Conservation (phyloP, 1,140 invertebrate genomes). For the Brachionus paranguensis region DNA sequence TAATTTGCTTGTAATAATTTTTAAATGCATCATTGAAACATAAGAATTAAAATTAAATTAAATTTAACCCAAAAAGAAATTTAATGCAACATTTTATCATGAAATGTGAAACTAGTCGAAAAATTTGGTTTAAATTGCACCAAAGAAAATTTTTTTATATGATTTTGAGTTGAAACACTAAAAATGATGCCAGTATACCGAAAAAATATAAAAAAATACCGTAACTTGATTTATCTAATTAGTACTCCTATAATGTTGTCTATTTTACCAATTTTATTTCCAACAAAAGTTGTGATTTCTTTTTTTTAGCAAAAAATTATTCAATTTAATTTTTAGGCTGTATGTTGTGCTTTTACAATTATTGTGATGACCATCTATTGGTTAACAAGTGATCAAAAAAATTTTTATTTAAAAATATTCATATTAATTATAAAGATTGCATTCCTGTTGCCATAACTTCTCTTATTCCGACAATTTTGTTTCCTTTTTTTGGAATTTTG, state of each 20-base stretch:
- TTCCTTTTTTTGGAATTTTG: slow-evolving; percentile 8
- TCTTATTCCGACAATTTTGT: neutral
- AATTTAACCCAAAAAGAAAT: neutral
- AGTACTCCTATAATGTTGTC: neutral
- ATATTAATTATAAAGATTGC: neutral
- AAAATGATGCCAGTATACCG: neutral
- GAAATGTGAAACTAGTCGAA: neutral
- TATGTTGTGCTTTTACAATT: neutral
- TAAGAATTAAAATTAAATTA: neutral
- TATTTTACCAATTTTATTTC: neutral
- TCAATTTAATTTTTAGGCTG: neutral
- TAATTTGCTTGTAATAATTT: neutral
- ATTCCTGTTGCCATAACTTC: neutral
- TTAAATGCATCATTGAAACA: neutral
- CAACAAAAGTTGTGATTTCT: neutral
- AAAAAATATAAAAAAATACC: neutral
- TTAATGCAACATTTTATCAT: neutral
- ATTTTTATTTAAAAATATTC: neutral
- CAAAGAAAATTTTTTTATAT: neutral
- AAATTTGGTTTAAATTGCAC: neutral
- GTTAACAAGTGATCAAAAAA: neutral
- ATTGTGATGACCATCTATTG: neutral
- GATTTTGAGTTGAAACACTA: neutral
- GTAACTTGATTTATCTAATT: neutral
- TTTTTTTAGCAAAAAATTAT: too few relatives aligned